Percentiles rank a stretch among this genome's conserved stretches.
Conservation (phyloP, 2,888 invertebrate genomes). For the Corbicula japonica region DNA sequence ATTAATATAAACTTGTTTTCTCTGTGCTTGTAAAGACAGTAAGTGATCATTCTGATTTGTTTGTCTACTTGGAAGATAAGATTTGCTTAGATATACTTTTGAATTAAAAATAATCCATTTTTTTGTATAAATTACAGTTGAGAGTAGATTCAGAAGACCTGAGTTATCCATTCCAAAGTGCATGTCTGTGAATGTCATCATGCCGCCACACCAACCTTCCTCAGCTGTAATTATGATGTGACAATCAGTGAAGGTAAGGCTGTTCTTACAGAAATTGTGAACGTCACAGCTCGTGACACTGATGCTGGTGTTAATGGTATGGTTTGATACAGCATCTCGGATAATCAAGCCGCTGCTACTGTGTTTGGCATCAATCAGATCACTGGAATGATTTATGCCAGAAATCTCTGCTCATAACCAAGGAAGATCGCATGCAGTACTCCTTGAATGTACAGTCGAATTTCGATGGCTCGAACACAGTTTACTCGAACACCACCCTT, state of each 20-base stretch:
- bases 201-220: constrained; percentile 71
- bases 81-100: too few relatives aligned
- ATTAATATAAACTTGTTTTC: too few relatives aligned
- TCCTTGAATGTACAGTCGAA: too few relatives aligned
- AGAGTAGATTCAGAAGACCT: constrained; percentile 77
- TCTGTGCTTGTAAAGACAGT: too few relatives aligned
- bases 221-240: constrained; percentile 60
- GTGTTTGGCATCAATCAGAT: constrained; percentile 94
- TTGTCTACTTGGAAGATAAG: too few relatives aligned
- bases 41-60: too few relatives aligned
- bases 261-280: constrained; percentile 65
- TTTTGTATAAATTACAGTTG: too few relatives aligned
- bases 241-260: constrained; percentile 71
- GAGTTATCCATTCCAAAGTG: constrained; percentile 69
- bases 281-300: constrained; percentile 62
- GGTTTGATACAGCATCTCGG: constrained; percentile 74
- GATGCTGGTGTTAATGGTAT: constrained; percentile 74
- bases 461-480: too few relatives aligned
- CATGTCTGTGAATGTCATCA: constrained; percentile 77
- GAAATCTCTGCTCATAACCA: constrained; percentile 73
- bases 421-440: too few relatives aligned
- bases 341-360: constrained; percentile 87
- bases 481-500: too few relatives aligned
- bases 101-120: too few relatives aligned
- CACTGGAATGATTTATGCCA: constrained; percentile 89